These are phyloP conservation scores for Ditylenchus dipsaci DNA, from an alignment of 1,140 invertebrate genomes.

Conservation along the genomic window DNA sequence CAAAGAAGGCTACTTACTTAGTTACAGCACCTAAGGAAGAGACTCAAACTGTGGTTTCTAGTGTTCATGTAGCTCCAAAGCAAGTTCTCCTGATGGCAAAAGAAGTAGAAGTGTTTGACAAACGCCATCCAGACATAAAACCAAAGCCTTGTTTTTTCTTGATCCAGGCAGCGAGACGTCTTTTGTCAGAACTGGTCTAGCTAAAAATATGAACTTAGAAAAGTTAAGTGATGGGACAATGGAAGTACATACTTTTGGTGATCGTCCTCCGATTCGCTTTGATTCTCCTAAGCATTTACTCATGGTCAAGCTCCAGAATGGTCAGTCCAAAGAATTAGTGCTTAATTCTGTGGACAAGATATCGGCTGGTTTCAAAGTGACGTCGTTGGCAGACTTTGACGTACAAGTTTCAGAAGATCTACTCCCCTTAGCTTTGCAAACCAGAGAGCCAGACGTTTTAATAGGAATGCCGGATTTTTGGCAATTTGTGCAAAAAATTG, in stretches of 20 bases:
- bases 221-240: neutral
- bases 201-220: neutral
- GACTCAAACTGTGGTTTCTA: neutral
- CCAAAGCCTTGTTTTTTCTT: slow-evolving; percentile 15
- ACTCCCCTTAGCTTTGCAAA: too few relatives aligned
- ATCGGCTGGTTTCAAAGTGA: neutral
- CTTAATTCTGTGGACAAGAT: neutral
- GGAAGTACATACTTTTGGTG: slow-evolving; percentile 8
- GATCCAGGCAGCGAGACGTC: slow-evolving; percentile 3
- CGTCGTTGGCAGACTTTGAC: neutral
- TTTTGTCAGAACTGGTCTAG: neutral
- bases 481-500: slow-evolving; percentile 7
- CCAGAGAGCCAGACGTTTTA: slow-evolving; percentile 12
- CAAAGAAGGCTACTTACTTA: too few relatives aligned
- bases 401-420: too few relatives aligned
- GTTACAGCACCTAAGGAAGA: slow-evolving; percentile 4
- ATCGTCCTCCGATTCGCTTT: neutral
- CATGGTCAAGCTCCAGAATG: neutral
- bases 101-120: neutral
- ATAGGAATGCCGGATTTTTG: slow-evolving; percentile 22
- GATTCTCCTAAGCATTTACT: neutral
- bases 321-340: neutral
- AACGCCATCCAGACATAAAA: neutral
- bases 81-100: slow-evolving; percentile 10
- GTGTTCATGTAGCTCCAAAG: neutral